A percentile compares a stretch with the other conserved stretches of the same genome.
Conservation (phyloP, 2,888 invertebrate species). For the Dusona sp. region DNA sequence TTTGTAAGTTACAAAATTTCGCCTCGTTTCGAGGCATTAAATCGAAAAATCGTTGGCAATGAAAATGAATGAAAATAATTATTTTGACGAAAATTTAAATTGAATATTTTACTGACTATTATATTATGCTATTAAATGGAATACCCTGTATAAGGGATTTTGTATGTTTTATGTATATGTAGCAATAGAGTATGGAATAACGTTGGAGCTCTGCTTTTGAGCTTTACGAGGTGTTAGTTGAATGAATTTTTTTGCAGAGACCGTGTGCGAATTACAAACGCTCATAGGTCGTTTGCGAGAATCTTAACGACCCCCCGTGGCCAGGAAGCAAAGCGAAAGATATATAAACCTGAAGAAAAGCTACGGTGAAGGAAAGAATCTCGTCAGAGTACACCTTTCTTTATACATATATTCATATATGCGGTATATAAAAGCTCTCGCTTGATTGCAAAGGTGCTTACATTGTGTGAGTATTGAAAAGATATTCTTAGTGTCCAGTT, state of each 20-base stretch:
- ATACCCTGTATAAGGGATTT: not conserved
- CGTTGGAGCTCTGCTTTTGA: conserved; percentile 36
- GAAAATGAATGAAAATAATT: not conserved
- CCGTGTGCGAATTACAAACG: conserved; percentile 17
- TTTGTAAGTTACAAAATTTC: not conserved
- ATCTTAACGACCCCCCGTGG: conserved; percentile 66
- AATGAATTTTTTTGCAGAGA: conserved; percentile 16
- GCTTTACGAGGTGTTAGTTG: conserved; percentile 42
- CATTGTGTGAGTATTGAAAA: conserved; percentile 54
- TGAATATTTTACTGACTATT: not conserved
- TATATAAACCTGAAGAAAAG: conserved; percentile 40
- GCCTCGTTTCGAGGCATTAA: not conserved
- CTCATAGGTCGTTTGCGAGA: conserved; percentile 36
- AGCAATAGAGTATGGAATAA: not conserved
- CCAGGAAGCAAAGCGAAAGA: conserved; percentile 54
- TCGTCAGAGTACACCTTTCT: conserved; percentile 54
- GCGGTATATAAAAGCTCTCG: conserved; percentile 54
- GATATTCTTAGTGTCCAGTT: conserved; percentile 39
- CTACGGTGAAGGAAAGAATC: conserved; percentile 21
- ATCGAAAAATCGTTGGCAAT: not conserved
- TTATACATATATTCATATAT: conserved; percentile 29
- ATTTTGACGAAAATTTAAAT: not conserved
- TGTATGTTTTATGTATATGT: not conserved
- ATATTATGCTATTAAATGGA: not conserved
- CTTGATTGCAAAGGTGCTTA: conserved; percentile 54